These are phyloP conservation scores for Pollimyrus isidori DNA, from an alignment of 2,113 vertebrate species.

Conservation along the genomic window DNA sequence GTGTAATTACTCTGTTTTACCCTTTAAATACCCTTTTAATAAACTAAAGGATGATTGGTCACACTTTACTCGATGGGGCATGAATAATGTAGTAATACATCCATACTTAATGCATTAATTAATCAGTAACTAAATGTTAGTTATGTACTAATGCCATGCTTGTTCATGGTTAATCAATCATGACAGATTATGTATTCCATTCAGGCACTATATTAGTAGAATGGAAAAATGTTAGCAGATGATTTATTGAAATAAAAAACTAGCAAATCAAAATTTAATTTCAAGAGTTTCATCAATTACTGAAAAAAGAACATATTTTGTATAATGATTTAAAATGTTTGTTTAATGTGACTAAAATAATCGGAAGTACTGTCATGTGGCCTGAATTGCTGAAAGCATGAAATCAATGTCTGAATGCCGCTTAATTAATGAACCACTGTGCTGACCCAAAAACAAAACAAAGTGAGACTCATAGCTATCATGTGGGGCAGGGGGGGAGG, in stretches of 20 bases:
- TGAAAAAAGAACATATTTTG: not conserved
- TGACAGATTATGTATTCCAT: too few relatives aligned
- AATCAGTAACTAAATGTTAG: too few relatives aligned
- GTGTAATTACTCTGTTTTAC: not conserved
- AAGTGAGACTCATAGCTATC: not conserved
- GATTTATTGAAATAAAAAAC: not conserved
- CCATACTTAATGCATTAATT: too few relatives aligned
- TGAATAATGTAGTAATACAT: too few relatives aligned
- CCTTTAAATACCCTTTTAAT: not conserved
- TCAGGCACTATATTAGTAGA: too few relatives aligned
- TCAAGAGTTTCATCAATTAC: not conserved
- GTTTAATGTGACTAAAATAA: not conserved
- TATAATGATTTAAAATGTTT: not conserved
- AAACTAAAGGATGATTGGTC: not conserved
- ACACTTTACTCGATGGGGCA: too few relatives aligned
- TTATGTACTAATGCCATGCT: too few relatives aligned
- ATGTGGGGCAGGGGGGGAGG: not conserved
- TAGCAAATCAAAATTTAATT: not conserved
- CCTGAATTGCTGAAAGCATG: not conserved
- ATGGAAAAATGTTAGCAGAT: too few relatives aligned
- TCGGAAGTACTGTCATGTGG: not conserved
- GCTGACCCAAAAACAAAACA: not conserved
- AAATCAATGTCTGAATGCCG: not conserved
- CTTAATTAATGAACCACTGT: not conserved
- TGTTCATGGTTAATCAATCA: too few relatives aligned